phyloP scores from a whole-genome alignment of 2,797 vertebrate genomes.

The Halcyon smyrnensis region DNA sequence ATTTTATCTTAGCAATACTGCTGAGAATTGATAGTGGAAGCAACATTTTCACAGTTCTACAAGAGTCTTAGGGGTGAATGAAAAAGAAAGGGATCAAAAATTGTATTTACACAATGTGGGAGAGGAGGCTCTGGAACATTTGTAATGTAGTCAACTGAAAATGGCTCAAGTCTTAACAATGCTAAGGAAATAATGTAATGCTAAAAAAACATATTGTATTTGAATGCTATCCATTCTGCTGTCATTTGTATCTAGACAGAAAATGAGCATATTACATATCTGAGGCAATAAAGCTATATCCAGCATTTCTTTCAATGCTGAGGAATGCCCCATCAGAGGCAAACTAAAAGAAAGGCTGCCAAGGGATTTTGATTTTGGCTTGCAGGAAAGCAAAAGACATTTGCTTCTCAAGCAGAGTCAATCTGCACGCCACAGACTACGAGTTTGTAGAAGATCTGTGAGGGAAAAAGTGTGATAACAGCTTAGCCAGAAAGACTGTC shows the following conservation, averaged over 20 bases:
- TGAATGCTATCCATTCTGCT: not conserved
- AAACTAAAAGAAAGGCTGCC: not conserved
- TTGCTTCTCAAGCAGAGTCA: not conserved
- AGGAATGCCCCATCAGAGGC: not conserved
- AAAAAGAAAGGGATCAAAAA: not conserved
- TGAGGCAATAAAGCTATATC: not conserved
- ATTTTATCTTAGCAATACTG: not conserved
- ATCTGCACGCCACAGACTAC: not conserved
- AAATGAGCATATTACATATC: not conserved
- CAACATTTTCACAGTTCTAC: not conserved
- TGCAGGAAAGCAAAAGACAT: not conserved
- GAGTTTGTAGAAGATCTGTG: not conserved
- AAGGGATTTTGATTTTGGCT: not conserved
- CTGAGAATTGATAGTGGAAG: not conserved
- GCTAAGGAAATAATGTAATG: not conserved
- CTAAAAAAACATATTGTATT: not conserved
- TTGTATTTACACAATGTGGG: not conserved
- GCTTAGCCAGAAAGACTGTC: not conserved
- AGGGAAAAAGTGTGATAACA: rapidly evolving
- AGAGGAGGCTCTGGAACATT: not conserved
- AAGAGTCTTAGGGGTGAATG: not conserved
- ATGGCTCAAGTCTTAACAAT: not conserved
- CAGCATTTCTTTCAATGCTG: not conserved
- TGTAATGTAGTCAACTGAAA: not conserved
- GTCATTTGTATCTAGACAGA: not conserved